Evolutionary conservation across 1,140 invertebrate species (phyloP), one percentile per base, ranked within the genome.

Genomic region (Eriocheir sinensis): DNA sequence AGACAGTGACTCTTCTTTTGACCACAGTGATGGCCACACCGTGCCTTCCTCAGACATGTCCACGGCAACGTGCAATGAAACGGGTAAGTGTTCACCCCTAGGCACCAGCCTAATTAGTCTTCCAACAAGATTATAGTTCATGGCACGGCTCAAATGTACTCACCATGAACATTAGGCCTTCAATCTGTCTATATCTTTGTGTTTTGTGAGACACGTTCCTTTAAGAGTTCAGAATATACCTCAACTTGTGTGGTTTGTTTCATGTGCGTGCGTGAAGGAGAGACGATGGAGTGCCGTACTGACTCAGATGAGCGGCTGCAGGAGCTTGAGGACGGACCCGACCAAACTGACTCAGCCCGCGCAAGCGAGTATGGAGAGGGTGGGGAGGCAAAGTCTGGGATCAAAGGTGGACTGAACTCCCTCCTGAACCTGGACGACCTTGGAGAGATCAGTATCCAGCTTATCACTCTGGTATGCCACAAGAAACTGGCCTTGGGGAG

Each of bases 271-370:
- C n/a, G 30, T 92, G 3, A 53, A 95, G 95, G 95, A 53, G 95
- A 95, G 72, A 95, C 95, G 21, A 90, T 95, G 60, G 95, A 95
- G 92, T 95, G 95, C 40, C 93, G 93, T n/a, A 94, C 95, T 89
- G 95, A 95, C 85, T 95, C 95, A 36, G 95, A 95, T 15, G 95
- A 95, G 81, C 80, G 95, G 36, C 53, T 95, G 38, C 92, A 85
- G 60, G 90, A 89, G 30, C 60, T 95, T 9, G 95, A 94, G 2
- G 95, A 95, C 53, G 81, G 3, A 30, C 48, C 89, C 8, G 89
- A 93, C 41, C 91, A 40, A 12, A 83, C 93, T 32, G 93, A 83
- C 53, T 83, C 81, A 1, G 83, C 89, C 15, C 89, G 36, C 44
- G 89, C 44, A 38, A 90, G 79, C 86, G 91, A 93, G 15, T 85